Base-by-base conservation (phyloP, 1,140 invertebrate genomes). In the Apis florea region DNA sequence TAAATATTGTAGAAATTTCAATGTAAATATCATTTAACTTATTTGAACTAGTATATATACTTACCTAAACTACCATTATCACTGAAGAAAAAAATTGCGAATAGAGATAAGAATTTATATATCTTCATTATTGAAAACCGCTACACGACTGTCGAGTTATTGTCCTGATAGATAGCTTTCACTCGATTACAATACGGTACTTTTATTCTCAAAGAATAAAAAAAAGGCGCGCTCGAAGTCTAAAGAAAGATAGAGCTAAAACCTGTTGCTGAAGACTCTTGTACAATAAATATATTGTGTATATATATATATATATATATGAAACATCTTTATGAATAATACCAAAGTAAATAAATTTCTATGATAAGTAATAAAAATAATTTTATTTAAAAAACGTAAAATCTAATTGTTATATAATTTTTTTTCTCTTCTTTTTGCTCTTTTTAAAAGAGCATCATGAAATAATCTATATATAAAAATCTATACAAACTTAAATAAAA, bases 231-330 rank as follows among this genome's bases (percentile, higher is more conserved):
- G 40, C 5, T 26, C 5, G 24, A 73, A 10, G 17, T 21, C 15
- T 10, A 13, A 21, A 79, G 47, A 13, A 73, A 49, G 82, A 83
- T 15, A 19, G 66, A 54, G 3, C 53, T 72, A 70, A 53, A 79
- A 83, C 81, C 75, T 79, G 81, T 83, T 83, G 76, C 49, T 51
- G n/a, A 68, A 17, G 40, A 81, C 12, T 80, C 61, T 26, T 4
- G 17, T 31, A 21, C 12, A 5, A 11, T 49, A 58, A 12, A 49
- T 6, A 1, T 21, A 24, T 70, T 19, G 19, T 9, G 3, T 8
- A 19, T 10, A 17, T 21, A 15, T 19, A 21, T 31, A 54, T 15
- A 15, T 17, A 51, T n/a, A n/a, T 26, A 15, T 9, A 26, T 19
- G 2, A 63, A 15, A 24, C 8, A 61, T 24, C 31, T 31, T 4